Base-by-base conservation (phyloP, 2,797 vertebrate species). In the Rhinichthys osculus region DNA sequence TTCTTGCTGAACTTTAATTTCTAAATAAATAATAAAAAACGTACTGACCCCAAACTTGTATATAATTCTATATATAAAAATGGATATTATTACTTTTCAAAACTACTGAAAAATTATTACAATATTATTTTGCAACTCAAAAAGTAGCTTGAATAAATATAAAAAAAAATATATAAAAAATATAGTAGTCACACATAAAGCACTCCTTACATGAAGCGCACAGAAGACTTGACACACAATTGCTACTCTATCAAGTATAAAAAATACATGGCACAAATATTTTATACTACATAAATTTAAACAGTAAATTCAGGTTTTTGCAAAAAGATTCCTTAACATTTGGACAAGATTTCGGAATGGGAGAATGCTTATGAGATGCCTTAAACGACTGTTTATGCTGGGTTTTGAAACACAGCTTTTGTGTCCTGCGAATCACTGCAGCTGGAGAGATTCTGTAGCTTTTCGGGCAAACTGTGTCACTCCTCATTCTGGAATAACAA, bases 391-490 rank as follows among this genome's bases (percentile, higher is more conserved):
- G 16, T 57, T 82, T 40, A 57, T 57, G 59, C 62, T 69, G 23
- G 83, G 33, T 84, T 84, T 69, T 59, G 38, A 57, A 85, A 78
- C 50, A 78, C 50, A 77, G 50, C 21, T 76, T 64, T 77, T 62
- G 62, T 77, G 78, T 62, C 85, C 62, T 16, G 4, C 30, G n/a
- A 64, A 71, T 86, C 78, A 76, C 85, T 86, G 87, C 81, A 91
- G 85, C 88, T 89, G 90, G 87, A 91, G 73, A 81, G 5, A 67
- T 62, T 86, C 85, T 88, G 76, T 85, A 91, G 1, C 0, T 47
- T 85, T 23, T 69, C 59, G 82, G 86, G 69, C 33, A 87, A 74
- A 84, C 81, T 86, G 81, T 72, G 83, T 87, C 88, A 86, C 74
- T 69, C 23, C 35, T 57, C 81, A 54, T 70, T 74, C 66, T 62